Evolutionary conservation across 35 echinoderm and acorn worm genomes (phyloP).

Genomic region (Patiria miniata): DNA sequence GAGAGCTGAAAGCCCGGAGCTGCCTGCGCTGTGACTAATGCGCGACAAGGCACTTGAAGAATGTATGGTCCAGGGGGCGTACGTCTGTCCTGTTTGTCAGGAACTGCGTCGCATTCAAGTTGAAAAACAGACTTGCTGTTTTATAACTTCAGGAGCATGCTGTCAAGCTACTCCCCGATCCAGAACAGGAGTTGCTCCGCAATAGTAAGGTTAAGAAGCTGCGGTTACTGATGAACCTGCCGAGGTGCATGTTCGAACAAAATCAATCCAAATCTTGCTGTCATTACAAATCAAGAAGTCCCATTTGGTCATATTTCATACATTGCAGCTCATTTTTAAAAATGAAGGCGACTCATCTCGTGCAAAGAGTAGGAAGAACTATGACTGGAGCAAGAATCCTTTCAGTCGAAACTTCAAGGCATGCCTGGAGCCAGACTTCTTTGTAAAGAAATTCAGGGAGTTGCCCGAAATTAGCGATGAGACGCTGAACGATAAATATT

Average conservation of each 20-base stretch:
- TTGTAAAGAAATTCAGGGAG: no score
- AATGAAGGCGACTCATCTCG: no score
- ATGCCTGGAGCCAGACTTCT: no score
- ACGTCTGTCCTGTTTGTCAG: background rate
- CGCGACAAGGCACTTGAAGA: conserved; percentile 26
- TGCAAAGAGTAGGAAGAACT: no score
- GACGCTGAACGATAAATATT: no score
- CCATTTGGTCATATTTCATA: no score
- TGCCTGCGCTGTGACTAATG: background rate
- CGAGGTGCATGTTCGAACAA: background rate
- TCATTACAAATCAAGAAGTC: no score
- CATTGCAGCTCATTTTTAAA: no score
- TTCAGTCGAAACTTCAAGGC: no score
- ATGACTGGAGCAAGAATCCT: no score
- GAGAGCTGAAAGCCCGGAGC: background rate
- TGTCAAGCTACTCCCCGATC: conserved; percentile 18
- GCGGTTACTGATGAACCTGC: background rate
- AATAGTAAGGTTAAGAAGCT: background rate
- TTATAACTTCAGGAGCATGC: background rate
- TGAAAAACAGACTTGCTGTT: background rate
- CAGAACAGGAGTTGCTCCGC: background rate
- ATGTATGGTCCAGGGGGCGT: conserved; percentile 1
- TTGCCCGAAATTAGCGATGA: no score
- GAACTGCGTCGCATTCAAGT: conserved; percentile 8
- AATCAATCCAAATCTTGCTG: no score